Conservation (phyloP, 2,797 vertebrate genomes). For the Poecilia velifera region DNA sequence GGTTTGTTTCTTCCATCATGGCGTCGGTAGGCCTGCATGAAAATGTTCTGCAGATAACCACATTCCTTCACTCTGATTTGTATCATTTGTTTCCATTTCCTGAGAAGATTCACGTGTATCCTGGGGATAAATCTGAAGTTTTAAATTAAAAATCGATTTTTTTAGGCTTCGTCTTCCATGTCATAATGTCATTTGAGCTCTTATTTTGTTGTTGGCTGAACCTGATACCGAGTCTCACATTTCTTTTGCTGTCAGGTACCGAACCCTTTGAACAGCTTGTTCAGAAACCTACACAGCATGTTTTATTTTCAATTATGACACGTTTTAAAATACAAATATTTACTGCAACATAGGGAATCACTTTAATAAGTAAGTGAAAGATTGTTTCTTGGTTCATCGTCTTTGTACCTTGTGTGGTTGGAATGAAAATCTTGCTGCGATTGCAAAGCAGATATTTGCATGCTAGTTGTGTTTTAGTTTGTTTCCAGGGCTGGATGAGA, state of each 20-base stretch:
- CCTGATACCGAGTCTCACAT: not conserved
- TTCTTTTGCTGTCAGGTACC: slow-evolving; percentile 5
- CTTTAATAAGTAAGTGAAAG: slow-evolving; percentile 3
- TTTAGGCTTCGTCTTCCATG: not conserved
- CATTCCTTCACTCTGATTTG: slow-evolving; percentile 38
- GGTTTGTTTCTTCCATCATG: not conserved
- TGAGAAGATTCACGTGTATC: slow-evolving; percentile 2
- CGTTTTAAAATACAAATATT: not conserved
- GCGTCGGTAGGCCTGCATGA: not conserved
- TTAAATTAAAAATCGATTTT: not conserved
- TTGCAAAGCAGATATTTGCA: slow-evolving; percentile 46
- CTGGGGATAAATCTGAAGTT: slow-evolving; percentile 3
- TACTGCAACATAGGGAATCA: not conserved
- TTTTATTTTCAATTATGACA: not conserved
- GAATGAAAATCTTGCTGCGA: slow-evolving; percentile 26
- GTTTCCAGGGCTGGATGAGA: slow-evolving; percentile 34
- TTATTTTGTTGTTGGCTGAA: not conserved
- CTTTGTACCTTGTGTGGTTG: not conserved
- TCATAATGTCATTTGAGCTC: not conserved
- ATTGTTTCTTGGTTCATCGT: not conserved
- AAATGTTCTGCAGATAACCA: not conserved
- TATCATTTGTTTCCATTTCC: slow-evolving; percentile 24
- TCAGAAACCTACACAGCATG: not conserved
- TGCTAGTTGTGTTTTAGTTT: slow-evolving; percentile 8
- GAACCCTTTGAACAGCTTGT: not conserved